Evolutionary conservation across 1,140 invertebrate genomes (phyloP), one percentile per base, ranked within the genome.

Genomic region (Drosophila seguyi): DNA sequence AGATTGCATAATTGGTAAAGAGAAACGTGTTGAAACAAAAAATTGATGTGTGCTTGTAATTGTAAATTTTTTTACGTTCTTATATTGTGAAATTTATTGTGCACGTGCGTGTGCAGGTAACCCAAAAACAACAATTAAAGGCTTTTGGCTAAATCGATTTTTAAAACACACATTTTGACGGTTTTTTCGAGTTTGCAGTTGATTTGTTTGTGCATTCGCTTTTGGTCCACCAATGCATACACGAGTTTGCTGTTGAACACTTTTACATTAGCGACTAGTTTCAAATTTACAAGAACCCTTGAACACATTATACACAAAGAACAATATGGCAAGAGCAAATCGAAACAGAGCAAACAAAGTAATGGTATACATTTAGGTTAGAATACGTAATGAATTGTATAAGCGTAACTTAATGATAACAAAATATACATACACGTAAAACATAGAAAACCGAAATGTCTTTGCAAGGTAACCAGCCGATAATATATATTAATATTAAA

Each of bases 311-410:
- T 47, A 57, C 44, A 79, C 59, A 63, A 57, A 71, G 58, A 76
- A 52, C 57, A 57, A 63, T 36, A 75, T 38, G n/a, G 38, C 38
- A 53, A 62, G 57, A 74, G 42, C 68, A 58, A 63, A 87, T 65
- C 62, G 57, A 62, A 77, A 62, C 59, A 68, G 48, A 67, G 69
- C 25, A 65, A 69, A 69, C 52, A 72, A 60, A 66, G 81, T 34
- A 68, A 73, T 90, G 80, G 81, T 90, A 88, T 88, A 90, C 73
- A 88, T 90, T 84, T 88, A 88, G 84, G 84, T 68, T 88, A 88
- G 84, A 84, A 88, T 88, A 88, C 84, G 84, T 88, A 88, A 88
- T 72, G 58, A 90, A 87, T 87, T 88, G 81, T 88, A 71, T 87
- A 88, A 88, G 84, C 57, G 77, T 88, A 88, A 88, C 77, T 90